Conservation (phyloP, 2,888 invertebrate genomes). For the Drosophila tanythrix region DNA sequence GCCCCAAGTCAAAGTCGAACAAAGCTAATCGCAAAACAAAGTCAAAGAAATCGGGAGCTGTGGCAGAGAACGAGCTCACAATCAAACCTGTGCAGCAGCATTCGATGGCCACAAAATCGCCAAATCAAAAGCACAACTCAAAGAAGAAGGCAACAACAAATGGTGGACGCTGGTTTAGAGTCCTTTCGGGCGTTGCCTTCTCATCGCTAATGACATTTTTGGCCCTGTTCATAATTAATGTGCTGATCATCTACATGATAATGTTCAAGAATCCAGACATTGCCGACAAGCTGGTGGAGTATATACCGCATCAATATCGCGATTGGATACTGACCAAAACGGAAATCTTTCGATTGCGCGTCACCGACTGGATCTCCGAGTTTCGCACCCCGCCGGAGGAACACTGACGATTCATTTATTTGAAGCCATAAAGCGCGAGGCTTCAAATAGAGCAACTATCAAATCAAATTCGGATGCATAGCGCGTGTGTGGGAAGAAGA, state of each 20-base stretch:
- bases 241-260: constrained; percentile 82
- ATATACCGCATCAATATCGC: constrained; percentile 83
- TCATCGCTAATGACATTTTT: constrained; percentile 82
- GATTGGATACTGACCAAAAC: constrained; percentile 83
- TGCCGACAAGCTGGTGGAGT: constrained; percentile 81
- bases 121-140: constrained; percentile 65
- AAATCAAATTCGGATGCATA: constrained; percentile 60
- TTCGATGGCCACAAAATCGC: constrained; percentile 22
- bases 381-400: constrained; percentile 82
- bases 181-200: constrained; percentile 68
- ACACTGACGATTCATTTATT: constrained; percentile 83
- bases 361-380: constrained; percentile 83
- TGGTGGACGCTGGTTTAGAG: constrained; percentile 36
- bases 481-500: constrained; percentile 55
- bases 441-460: constrained; percentile 55
- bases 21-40: constrained; percentile 75
- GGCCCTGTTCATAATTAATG: constrained; percentile 80
- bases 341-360: constrained; percentile 82
- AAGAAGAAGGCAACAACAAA: constrained; percentile 53
- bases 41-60: constrained; percentile 52
- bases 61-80: constrained; percentile 59
- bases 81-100: constrained; percentile 54
- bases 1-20: constrained; percentile 54
- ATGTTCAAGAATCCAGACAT: constrained; percentile 84
- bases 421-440: constrained; percentile 79